Conservation (phyloP, 2,113 vertebrate genomes). For the Melanocharis versteri region DNA sequence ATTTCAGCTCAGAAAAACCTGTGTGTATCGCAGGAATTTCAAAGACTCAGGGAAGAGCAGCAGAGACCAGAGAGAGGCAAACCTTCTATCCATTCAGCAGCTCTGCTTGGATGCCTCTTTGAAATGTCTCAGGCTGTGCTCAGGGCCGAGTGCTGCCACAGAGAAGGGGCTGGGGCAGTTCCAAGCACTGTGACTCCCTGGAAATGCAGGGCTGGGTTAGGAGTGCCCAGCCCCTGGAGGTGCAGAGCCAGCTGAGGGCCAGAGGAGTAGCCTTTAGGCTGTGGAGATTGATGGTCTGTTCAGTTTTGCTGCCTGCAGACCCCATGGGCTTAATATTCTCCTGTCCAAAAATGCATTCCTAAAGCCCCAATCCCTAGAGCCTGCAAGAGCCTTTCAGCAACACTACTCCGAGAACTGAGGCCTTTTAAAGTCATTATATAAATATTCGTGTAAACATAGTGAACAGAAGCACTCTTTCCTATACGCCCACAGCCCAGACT, state of each 20-base stretch:
- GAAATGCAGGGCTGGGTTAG: too few species aligned
- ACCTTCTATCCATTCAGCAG: not conserved
- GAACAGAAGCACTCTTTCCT: not conserved
- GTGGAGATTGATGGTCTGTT: not conserved
- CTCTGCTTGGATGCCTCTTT: not conserved
- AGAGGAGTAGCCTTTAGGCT: not conserved
- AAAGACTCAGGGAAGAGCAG: not conserved
- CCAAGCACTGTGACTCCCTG: not conserved
- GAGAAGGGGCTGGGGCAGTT: not conserved
- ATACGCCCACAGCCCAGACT: not conserved
- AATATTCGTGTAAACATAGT: not conserved
- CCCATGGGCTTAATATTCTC: not conserved
- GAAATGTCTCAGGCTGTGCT: not conserved
- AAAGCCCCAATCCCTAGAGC: not conserved
- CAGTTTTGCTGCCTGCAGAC: not conserved
- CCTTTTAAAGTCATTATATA: not conserved
- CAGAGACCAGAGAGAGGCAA: not conserved
- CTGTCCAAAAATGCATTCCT: not conserved
- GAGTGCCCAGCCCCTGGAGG: fast-evolving
- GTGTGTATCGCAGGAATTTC: not conserved
- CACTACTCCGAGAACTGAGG: not conserved
- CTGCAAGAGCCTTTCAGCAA: not conserved
- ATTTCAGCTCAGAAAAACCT: not conserved
- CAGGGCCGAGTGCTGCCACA: not conserved
- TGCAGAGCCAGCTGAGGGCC: fast-evolving